Conservation (phyloP, 2,113 vertebrate genomes). For the Cryptoleucopteryx plumbea region DNA sequence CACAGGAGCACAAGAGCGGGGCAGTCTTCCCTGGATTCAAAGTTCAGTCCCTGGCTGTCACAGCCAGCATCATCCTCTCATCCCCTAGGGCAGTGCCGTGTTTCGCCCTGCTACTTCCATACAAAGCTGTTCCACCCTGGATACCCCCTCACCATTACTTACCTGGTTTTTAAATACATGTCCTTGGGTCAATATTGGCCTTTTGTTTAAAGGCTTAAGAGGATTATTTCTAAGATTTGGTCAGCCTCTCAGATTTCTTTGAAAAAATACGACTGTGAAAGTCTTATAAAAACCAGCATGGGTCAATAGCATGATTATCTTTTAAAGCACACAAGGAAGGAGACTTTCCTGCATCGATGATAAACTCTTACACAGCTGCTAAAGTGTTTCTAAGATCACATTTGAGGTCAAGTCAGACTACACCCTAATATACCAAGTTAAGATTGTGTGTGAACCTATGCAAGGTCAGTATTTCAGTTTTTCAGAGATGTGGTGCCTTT, state of each 20-base stretch:
- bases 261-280: not conserved
- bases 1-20: not conserved
- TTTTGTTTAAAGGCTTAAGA: slow-evolving; percentile 9
- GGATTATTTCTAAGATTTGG: not conserved
- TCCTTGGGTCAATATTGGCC: slow-evolving; percentile 11
- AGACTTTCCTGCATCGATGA: not conserved
- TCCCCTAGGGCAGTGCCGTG: not conserved
- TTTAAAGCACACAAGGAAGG: not conserved
- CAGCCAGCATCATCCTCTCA: not conserved
- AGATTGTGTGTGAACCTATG: not conserved
- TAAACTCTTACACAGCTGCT: not conserved
- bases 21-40: not conserved
- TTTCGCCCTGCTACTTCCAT: not conserved
- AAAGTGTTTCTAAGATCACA: not conserved
- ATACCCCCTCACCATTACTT: not conserved
- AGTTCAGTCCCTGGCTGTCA: not conserved
- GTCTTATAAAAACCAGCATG: not conserved
- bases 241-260: not conserved
- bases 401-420: not conserved
- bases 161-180: not conserved
- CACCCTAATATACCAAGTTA: not conserved
- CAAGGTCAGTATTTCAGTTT: not conserved
- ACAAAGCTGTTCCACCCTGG: not conserved
- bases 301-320: not conserved
- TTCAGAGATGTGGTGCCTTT: not conserved